These are phyloP conservation scores for Heterochromis multidens DNA, from an alignment of 2,113 vertebrate genomes.

Conservation along the genomic window DNA sequence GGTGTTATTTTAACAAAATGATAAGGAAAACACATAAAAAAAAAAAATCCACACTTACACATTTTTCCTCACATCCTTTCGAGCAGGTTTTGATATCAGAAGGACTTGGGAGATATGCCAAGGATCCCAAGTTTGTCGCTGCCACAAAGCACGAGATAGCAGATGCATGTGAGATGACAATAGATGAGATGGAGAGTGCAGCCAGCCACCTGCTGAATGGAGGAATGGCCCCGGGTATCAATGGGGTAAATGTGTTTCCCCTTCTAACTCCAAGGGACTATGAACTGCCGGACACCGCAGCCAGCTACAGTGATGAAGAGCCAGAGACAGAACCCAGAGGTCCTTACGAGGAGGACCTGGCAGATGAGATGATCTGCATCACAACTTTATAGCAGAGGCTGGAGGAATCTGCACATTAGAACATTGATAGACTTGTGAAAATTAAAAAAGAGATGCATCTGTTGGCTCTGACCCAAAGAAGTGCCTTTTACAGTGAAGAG, in stretches of 20 bases:
- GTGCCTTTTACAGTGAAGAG: slow-evolving; percentile 87
- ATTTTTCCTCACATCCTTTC: background rate
- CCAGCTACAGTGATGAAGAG: slow-evolving; percentile 94
- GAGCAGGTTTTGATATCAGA: slow-evolving; percentile 96
- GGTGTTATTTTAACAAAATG: background rate
- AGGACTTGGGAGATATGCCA: slow-evolving; percentile 92
- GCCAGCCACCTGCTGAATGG: slow-evolving; percentile 94
- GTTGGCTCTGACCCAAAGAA: slow-evolving; percentile 85
- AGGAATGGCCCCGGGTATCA: slow-evolving; percentile 77
- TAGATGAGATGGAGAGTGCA: slow-evolving; percentile 99
- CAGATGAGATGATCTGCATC: slow-evolving; percentile 99
- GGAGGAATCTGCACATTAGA: slow-evolving; percentile 22
- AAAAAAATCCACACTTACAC: background rate
- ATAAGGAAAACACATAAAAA: background rate
- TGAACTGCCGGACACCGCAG: slow-evolving; percentile 88
- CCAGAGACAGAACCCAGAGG: slow-evolving; percentile 77
- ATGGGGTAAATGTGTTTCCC: slow-evolving; percentile 83
- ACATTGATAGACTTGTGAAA: slow-evolving; percentile 44
- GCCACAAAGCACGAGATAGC: slow-evolving; percentile 97
- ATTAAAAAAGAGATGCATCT: slow-evolving; percentile 66
- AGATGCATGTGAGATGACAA: slow-evolving; percentile 97
- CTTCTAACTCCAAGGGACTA: slow-evolving; percentile 82
- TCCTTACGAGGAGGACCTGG: slow-evolving; percentile 94
- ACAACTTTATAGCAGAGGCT: slow-evolving; percentile 92
- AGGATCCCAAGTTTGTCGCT: slow-evolving; percentile 96